Conservation (phyloP, 2,888 invertebrate genomes). For the Cyclophora albipunctata region DNA sequence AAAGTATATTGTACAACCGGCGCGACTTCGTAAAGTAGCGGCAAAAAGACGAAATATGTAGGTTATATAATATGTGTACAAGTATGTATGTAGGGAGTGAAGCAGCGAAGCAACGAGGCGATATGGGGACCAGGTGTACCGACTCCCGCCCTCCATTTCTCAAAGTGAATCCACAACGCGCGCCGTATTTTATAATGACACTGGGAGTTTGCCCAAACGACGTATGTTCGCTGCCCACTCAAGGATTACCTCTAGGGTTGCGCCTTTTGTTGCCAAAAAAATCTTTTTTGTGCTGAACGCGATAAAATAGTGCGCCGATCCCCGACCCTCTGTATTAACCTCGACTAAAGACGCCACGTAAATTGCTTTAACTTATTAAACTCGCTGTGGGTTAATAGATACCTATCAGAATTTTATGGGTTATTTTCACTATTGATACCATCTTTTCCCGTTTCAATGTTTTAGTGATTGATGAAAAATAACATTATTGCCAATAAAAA, state of each 20-base stretch:
- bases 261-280: conserved; percentile 28
- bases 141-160: conserved; percentile 61
- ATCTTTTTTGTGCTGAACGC: conserved; percentile 27
- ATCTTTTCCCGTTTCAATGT: too few relatives aligned
- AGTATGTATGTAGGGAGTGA: conserved; percentile 24
- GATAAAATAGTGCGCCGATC: conserved; percentile 21
- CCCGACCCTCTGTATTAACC: conserved; percentile 6
- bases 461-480: too few relatives aligned
- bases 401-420: too few relatives aligned
- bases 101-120: conserved; percentile 21
- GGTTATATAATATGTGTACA: background rate
- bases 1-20: conserved; percentile 30
- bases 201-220: conserved; percentile 58
- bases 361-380: conserved; percentile 10
- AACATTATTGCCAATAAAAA: too few relatives aligned
- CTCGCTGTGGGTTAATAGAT: background rate
- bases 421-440: too few relatives aligned
- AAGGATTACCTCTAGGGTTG: conserved; percentile 56
- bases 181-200: conserved; percentile 71
- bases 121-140: conserved; percentile 52
- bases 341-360: conserved; percentile 9
- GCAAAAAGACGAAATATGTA: conserved; percentile 36
- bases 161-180: conserved; percentile 65
- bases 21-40: conserved; percentile 36
- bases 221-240: conserved; percentile 64